Base-by-base conservation (phyloP, 1,140 invertebrate genomes). In the Gerris buenoi region DNA sequence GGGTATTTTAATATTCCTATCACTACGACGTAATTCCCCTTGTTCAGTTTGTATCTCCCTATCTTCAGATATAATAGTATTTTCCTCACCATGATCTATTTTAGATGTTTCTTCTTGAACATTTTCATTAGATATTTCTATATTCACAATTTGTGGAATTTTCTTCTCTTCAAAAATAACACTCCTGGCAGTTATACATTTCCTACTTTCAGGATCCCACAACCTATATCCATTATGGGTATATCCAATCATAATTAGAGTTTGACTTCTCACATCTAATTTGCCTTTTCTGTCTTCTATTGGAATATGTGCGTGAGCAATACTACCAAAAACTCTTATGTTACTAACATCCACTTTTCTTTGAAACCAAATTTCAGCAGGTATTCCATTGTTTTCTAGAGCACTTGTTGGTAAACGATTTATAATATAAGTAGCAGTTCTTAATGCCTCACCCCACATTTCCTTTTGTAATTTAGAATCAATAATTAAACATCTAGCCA, bases 371-470 rank as follows among this genome's bases (percentile, higher is more conserved):
- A 46, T 10, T 46, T 46, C 33, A 46, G 5, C 5, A 46, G 33
- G 33, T 10, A 18, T 46, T 18, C n/a, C n/a, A n/a, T 46, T 46
- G 5, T 46, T 18, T 10, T 5, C 5, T 18, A 46, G 5, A 18
- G 33, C 5, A 46, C 33, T 46, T 46, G 5, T 46, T 10, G 14
- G 14, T 2, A 27, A 27, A 25, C 66, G 66, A 62, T 71, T 71
- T 57, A 46, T 63, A 22, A 63, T 23, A 67, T 71, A 71, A 14
- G 57, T 25, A 25, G 68, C 60, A 25, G 69, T 58, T 60, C 27
- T 25, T 59, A 70, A 25, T 22, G 68, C 65, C 61, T 67, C 69
- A 56, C 46, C 67, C 70, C 68, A 69, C 28, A 68, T 33, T 18
- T 61, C 15, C 13, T 65, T 66, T 0, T 56, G 25, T 65, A 66